Evolutionary conservation across 1,140 invertebrate genomes (phyloP).

Genomic region (Drosophila pruinosa): DNA sequence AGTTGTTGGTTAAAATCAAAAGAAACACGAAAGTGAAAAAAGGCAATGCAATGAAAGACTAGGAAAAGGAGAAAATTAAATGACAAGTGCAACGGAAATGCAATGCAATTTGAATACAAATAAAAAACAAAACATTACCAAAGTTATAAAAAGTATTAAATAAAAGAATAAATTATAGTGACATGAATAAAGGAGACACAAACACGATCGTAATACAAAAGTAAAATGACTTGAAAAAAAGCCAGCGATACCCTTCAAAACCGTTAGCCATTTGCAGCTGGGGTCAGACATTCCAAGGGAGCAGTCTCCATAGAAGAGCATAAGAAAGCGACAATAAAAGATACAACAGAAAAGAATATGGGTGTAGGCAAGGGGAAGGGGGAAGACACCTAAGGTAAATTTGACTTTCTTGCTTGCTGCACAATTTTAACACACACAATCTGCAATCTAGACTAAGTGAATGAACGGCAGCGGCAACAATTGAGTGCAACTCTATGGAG

Average conservation of each 20-base stretch:
- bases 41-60: neutral
- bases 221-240: neutral
- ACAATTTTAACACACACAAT: slow-evolving; percentile 55
- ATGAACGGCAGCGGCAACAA: slow-evolving; percentile 37
- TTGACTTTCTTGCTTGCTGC: slow-evolving; percentile 74
- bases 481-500: slow-evolving; percentile 58
- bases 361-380: neutral
- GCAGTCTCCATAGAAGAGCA: slow-evolving; percentile 5
- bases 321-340: neutral
- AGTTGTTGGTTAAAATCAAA: slow-evolving; percentile 15
- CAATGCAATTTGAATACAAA: too few relatives aligned
- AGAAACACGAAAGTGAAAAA: slow-evolving; percentile 1
- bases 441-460: slow-evolving; percentile 52
- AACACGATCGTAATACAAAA: neutral
- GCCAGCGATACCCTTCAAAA: neutral
- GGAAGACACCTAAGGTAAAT: slow-evolving; percentile 52
- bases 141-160: too few relatives aligned
- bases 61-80: neutral
- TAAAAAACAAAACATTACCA: too few relatives aligned
- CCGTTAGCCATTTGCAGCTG: neutral
- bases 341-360: neutral
- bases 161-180: too few relatives aligned
- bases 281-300: neutral
- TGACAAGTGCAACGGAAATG: too few relatives aligned
- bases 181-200: too few relatives aligned